Percentiles rank a stretch among this genome's conserved stretches.
phyloP scores from a whole-genome alignment of 2,888 invertebrate genomes.

The Heteropelma amictum region DNA sequence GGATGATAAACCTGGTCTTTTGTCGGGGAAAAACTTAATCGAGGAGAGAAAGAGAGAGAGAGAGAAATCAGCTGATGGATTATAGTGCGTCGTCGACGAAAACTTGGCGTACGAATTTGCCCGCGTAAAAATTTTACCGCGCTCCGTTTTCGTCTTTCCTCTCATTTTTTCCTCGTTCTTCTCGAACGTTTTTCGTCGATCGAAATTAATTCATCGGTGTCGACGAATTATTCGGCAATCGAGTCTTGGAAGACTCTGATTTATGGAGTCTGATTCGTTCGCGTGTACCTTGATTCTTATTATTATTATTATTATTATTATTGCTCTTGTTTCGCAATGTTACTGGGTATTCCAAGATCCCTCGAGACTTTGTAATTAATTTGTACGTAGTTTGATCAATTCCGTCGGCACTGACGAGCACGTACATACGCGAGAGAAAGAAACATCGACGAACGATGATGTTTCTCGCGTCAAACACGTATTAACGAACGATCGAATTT shows the following conservation, averaged over 20 bases:
- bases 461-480: neutral
- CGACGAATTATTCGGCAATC: neutral
- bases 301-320: neutral
- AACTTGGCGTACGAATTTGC: conserved; percentile 10
- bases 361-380: conserved; percentile 40
- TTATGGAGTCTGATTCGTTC: too few species aligned
- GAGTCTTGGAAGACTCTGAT: too few species aligned
- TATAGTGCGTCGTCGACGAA: conserved; percentile 26
- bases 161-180: neutral
- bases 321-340: neutral
- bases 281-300: neutral
- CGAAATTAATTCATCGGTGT: neutral
- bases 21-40: neutral
- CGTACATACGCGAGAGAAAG: neutral
- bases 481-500: neutral
- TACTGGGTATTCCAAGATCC: neutral
- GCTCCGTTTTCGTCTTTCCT: neutral
- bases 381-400: conserved; percentile 51
- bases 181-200: neutral
- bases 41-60: neutral
- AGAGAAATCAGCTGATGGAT: conserved; percentile 41
- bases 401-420: conserved; percentile 51
- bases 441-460: neutral
- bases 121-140: neutral
- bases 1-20: neutral